phyloP scores from a whole-genome alignment of 2,888 invertebrate species.

The Cyaniris semiargus region DNA sequence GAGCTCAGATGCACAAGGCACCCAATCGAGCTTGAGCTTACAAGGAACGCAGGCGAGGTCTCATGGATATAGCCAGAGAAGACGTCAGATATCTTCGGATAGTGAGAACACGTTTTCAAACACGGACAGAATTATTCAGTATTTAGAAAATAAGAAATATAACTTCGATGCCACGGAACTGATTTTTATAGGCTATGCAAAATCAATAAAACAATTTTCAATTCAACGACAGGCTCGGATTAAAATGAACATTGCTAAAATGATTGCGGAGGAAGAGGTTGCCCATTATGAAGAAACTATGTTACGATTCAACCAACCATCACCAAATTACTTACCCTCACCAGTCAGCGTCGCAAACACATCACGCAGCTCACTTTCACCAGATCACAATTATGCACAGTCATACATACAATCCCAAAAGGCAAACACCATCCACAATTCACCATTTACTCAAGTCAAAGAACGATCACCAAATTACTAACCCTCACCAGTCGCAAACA shows the following conservation, averaged over 20 bases:
- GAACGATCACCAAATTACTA: background rate
- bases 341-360: background rate
- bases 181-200: slow-evolving; percentile 27
- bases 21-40: background rate
- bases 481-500: background rate
- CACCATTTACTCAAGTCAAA: background rate
- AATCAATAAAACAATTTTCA: slow-evolving; percentile 27
- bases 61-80: background rate
- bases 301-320: slow-evolving; percentile 19
- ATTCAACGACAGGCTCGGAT: slow-evolving; percentile 18
- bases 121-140: background rate
- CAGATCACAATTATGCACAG: background rate
- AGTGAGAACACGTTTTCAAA: background rate
- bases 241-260: slow-evolving; percentile 5
- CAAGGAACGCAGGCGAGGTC: background rate
- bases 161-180: slow-evolving; percentile 19
- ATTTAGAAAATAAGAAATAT: background rate
- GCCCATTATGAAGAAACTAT: slow-evolving; percentile 27
- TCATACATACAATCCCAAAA: too few relatives aligned
- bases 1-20: too few relatives aligned
- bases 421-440: too few relatives aligned
- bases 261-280: slow-evolving; percentile 24
- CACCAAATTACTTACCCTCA: background rate
- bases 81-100: background rate
- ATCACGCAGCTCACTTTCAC: background rate